phyloP scores from a whole-genome alignment of 2,888 invertebrate species.

The Megalurothrips usitatus region DNA sequence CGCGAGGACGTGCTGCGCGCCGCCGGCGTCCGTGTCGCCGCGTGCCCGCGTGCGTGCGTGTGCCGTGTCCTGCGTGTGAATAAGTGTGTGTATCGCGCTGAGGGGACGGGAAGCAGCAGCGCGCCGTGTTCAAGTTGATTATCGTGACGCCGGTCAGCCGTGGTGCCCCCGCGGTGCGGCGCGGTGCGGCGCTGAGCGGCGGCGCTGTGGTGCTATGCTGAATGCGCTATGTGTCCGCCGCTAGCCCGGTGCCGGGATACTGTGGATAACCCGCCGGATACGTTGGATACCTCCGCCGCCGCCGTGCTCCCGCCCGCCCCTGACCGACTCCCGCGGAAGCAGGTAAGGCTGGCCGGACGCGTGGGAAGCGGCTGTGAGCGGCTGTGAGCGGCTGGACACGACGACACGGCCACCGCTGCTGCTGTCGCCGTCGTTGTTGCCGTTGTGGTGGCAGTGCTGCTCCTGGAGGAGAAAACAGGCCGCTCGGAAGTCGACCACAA shows the following conservation, averaged over 20 bases:
- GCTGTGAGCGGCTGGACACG: too few relatives aligned
- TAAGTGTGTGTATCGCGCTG: background rate
- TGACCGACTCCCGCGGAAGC: background rate
- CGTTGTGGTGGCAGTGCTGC: too few relatives aligned
- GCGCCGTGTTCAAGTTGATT: too few relatives aligned
- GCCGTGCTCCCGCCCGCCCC: background rate
- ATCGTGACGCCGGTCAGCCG: too few relatives aligned
- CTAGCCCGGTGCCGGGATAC: background rate
- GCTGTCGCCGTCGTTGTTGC: too few relatives aligned
- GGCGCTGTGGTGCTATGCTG: background rate
- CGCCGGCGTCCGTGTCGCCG: background rate
- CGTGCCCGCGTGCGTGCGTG: background rate
- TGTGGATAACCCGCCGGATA: background rate
- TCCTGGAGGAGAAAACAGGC: too few relatives aligned
- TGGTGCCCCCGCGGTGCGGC: too few relatives aligned
- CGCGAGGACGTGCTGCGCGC: background rate
- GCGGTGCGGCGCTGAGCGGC: background rate
- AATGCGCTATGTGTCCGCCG: slow-evolving; percentile 13
- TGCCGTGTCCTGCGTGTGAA: background rate
- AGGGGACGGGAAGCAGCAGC: too few relatives aligned
- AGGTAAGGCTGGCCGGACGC: background rate
- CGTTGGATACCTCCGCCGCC: background rate
- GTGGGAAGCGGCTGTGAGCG: too few relatives aligned
- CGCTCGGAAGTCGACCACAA: too few relatives aligned
- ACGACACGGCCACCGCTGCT: too few relatives aligned